phyloP scores from a whole-genome alignment of 1,140 invertebrate species.

The Ladona fulva region DNA sequence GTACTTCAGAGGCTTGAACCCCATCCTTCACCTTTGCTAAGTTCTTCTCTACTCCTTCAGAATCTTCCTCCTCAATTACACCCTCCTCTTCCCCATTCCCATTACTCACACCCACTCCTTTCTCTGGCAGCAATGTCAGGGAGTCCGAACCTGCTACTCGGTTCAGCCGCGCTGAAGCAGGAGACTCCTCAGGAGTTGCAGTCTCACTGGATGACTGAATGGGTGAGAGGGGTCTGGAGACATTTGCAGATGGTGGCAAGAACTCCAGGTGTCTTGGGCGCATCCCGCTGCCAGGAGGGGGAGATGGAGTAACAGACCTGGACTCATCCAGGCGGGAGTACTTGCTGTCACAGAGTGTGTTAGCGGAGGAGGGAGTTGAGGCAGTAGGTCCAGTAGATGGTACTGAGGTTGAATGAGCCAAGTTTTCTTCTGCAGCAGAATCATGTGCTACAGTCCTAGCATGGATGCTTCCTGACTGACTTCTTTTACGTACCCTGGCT shows the following conservation, averaged over 20 bases:
- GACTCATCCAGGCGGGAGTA: conserved; percentile 61
- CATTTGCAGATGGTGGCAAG: conserved; percentile 31
- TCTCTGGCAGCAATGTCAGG: neutral
- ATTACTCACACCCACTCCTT: neutral
- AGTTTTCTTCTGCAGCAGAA: neutral
- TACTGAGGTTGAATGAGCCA: neutral
- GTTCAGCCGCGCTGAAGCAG: conserved; percentile 26
- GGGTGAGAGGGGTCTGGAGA: conserved; percentile 30
- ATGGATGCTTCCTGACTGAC: neutral
- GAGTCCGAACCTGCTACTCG: neutral
- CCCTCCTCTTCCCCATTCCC: neutral
- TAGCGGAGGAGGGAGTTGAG: neutral
- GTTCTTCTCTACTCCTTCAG: neutral
- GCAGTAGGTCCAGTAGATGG: neutral
- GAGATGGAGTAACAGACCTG: conserved; percentile 61
- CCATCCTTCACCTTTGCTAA: neutral
- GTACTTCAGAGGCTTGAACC: neutral
- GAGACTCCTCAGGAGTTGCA: conserved; percentile 39
- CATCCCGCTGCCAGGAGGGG: conserved; percentile 44
- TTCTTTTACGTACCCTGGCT: neutral
- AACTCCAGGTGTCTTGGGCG: conserved; percentile 32
- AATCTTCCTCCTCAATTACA: neutral
- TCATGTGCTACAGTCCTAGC: neutral
- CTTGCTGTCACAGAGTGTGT: conserved; percentile 33
- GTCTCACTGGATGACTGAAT: conserved; percentile 38